Base-by-base conservation (phyloP, 2,888 invertebrate genomes). In the Torymus tubicola region DNA sequence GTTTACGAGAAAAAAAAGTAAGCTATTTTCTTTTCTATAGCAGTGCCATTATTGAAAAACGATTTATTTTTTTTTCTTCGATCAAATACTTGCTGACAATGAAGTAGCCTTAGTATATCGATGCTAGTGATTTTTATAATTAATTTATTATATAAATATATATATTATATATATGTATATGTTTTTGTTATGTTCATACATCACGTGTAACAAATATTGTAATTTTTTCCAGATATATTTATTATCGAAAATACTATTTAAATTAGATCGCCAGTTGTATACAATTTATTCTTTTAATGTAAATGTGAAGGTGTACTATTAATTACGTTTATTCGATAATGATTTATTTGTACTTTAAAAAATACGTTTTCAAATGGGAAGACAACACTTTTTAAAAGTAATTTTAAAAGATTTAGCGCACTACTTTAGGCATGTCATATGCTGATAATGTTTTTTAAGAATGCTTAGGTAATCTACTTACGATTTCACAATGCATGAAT, bases 121-220 rank as follows among this genome's bases (percentile, higher is more conserved):
- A 82, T 81, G 82, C 80, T 82, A 82, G 82, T 82, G 80, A 82
- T 81, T 82, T 82, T 82, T 82, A 81, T 81, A 80, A 78, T 82
- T 82, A 80, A 82, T 82, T 82, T 82, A 80, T 82, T 80, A 76
- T 82, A 82, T 76, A 74, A 72, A 82, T 77, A 82, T 79, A 76
- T 72, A 80, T 75, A 82, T 80, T 79, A 80, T 80, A 78, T 76
- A 81, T 79, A 74, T 76, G 73, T 80, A 78, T 80, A 80, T 80
- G 80, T 80, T 82, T 81, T 80, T 82, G 82, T 82, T 82, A 80
- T 82, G 80, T 80, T 82, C 77, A 80, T 82, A 78, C 78, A 78
- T 81, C 80, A 82, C 78, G 57, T 82, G 80, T 82, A 82, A 75
- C 72, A 80, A 82, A 81, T 80, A 80, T 80, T 82, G 82, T 80